phyloP scores from a whole-genome alignment of 1,140 invertebrate species.

The Cydia amplana region DNA sequence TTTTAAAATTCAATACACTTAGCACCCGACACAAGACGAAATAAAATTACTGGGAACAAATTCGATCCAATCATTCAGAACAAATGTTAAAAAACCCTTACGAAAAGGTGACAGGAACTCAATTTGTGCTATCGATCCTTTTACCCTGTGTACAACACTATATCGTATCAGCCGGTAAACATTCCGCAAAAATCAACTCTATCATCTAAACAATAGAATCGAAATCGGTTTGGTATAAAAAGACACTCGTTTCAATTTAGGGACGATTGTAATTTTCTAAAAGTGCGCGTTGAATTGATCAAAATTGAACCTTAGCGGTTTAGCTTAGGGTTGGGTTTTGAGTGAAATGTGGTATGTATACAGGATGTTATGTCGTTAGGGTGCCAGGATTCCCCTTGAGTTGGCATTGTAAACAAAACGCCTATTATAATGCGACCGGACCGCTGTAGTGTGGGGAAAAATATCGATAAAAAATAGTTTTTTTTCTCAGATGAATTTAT shows the following conservation, averaged over 20 bases:
- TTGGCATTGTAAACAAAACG: slow-evolving; percentile 74
- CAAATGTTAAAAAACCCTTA: slow-evolving; percentile 32
- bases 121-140: slow-evolving; percentile 61
- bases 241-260: slow-evolving; percentile 38
- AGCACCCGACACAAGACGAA: neutral
- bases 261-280: slow-evolving; percentile 31
- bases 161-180: slow-evolving; percentile 13
- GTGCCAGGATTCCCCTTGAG: slow-evolving; percentile 60
- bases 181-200: slow-evolving; percentile 31
- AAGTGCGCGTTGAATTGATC: slow-evolving; percentile 30
- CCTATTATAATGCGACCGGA: slow-evolving; percentile 69
- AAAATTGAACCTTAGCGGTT: slow-evolving; percentile 38
- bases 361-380: slow-evolving; percentile 41
- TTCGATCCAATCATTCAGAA: slow-evolving; percentile 21
- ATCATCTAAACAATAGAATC: slow-evolving; percentile 35
- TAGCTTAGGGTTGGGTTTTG: slow-evolving; percentile 43
- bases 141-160: slow-evolving; percentile 39
- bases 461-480: neutral
- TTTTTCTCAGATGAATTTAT: neutral
- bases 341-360: slow-evolving; percentile 23
- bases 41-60: slow-evolving; percentile 20
- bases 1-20: neutral
- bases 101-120: slow-evolving; percentile 50
- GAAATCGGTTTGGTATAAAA: slow-evolving; percentile 26
- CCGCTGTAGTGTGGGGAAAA: slow-evolving; percentile 47